Evolutionary conservation across 2,797 vertebrate species (phyloP).

Genomic region (Poliocrania exsul): DNA sequence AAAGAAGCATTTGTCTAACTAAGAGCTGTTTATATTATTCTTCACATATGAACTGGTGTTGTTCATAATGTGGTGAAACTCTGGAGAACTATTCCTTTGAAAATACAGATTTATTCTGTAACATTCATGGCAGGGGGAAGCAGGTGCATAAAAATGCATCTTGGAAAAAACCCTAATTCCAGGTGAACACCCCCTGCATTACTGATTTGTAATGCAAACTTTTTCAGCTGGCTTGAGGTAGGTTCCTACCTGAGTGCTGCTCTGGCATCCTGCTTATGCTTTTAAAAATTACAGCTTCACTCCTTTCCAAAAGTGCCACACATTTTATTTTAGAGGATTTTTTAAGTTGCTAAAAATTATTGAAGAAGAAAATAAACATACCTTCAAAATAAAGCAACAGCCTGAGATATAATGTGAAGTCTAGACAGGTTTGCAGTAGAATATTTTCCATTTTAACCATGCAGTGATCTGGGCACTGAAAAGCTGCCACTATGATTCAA

Average conservation of each 20-base stretch:
- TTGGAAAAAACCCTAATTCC: not conserved
- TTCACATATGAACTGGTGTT: not conserved
- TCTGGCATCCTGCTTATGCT: constrained; percentile 25
- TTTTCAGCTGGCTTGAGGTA: constrained; percentile 37
- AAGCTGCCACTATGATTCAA: constrained; percentile 5
- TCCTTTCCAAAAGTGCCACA: constrained; percentile 45
- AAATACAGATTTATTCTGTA: constrained; percentile 20
- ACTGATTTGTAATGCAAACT: constrained; percentile 18
- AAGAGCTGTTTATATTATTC: not conserved
- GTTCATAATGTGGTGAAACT: not conserved
- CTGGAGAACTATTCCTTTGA: not conserved
- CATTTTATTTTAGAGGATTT: constrained; percentile 48
- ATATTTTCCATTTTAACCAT: not conserved
- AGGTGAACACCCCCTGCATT: not conserved
- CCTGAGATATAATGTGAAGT: constrained; percentile 47
- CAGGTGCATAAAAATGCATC: not conserved
- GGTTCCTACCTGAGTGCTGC: constrained; percentile 45
- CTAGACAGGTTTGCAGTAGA: constrained; percentile 38
- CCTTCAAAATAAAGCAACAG: constrained; percentile 47
- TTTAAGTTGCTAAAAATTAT: constrained; percentile 58
- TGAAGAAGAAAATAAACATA: constrained; percentile 58
- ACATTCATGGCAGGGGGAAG: not conserved
- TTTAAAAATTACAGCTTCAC: constrained; percentile 59
- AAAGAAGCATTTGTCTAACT: not conserved
- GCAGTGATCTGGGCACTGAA: not conserved